These are phyloP conservation scores for Amphiprion ocellaris DNA, from an alignment of 2,113 vertebrate genomes.

Conservation along the genomic window DNA sequence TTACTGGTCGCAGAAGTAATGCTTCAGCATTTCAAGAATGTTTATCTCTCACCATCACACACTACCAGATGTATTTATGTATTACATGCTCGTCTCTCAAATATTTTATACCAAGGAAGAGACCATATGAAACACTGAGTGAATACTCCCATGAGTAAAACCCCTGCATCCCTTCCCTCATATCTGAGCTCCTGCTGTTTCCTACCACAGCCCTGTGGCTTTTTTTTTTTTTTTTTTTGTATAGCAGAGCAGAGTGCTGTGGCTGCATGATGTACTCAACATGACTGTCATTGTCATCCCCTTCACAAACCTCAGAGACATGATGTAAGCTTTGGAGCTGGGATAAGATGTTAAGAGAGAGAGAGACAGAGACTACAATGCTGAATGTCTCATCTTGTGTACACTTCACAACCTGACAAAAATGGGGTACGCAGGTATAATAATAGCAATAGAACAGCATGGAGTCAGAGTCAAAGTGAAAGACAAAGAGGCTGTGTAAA, in stretches of 20 bases:
- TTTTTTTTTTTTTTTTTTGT: constrained; percentile 1
- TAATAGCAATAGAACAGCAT: constrained; percentile 59
- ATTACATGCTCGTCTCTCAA: neutral
- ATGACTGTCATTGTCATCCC: constrained; percentile 63
- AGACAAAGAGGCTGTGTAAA: constrained; percentile 39
- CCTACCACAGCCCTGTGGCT: constrained; percentile 38
- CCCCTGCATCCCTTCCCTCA: constrained; percentile 37
- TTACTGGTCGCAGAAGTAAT: neutral
- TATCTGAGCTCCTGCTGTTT: constrained; percentile 53
- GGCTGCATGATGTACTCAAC: constrained; percentile 53
- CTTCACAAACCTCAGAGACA: constrained; percentile 57
- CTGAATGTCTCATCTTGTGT: constrained; percentile 40
- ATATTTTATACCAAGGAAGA: constrained; percentile 22
- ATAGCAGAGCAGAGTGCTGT: constrained; percentile 37
- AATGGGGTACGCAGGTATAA: constrained; percentile 43
- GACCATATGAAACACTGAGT: constrained; percentile 5
- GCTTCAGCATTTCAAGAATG: neutral
- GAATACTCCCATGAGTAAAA: constrained; percentile 45
- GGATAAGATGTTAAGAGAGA: constrained; percentile 32
- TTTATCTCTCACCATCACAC: neutral
- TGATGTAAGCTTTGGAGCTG: constrained; percentile 50
- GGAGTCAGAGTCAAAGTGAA: constrained; percentile 39
- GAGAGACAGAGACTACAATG: constrained; percentile 34
- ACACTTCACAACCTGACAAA: constrained; percentile 47
- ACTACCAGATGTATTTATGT: neutral